These are phyloP conservation scores for Plagodis dolabraria DNA, from an alignment of 2,888 invertebrate genomes.

Conservation along the genomic window DNA sequence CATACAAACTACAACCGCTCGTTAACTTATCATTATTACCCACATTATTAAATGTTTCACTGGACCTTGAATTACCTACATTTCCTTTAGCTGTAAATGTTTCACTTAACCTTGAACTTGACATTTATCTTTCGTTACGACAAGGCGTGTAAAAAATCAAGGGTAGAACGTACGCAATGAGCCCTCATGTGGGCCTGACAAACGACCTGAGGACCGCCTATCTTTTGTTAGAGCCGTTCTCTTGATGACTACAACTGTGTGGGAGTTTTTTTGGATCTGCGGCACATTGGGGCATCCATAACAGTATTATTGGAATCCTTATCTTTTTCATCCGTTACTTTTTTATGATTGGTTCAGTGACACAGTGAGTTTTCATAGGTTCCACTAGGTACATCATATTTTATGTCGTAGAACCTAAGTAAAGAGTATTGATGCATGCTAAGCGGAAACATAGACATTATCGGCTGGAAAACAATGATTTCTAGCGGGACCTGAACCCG, in stretches of 20 bases:
- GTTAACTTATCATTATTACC: too few species aligned
- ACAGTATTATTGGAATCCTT: conserved; percentile 31
- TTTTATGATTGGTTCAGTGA: background rate
- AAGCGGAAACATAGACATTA: too few species aligned
- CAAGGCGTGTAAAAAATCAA: conserved; percentile 38
- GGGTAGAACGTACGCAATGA: conserved; percentile 31
- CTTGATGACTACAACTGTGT: conserved; percentile 41
- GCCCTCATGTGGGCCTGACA: conserved; percentile 42
- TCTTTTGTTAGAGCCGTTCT: conserved; percentile 46
- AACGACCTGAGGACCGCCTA: conserved; percentile 47
- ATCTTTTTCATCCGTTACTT: background rate
- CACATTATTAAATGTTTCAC: too few species aligned
- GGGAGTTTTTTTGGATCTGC: conserved; percentile 37
- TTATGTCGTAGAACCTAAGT: too few species aligned
- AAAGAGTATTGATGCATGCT: too few species aligned
- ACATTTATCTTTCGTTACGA: conserved; percentile 42
- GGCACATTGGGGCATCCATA: conserved; percentile 30
- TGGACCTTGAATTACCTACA: too few species aligned
- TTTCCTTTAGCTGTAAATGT: background rate
- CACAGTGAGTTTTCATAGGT: too few species aligned
- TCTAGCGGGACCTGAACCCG: too few species aligned
- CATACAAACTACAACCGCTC: too few species aligned
- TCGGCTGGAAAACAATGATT: too few species aligned
- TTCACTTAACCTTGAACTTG: conserved; percentile 35
- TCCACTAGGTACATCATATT: too few species aligned